Base-by-base conservation (phyloP, 2,888 invertebrate species). In the Xylophagus ater region DNA sequence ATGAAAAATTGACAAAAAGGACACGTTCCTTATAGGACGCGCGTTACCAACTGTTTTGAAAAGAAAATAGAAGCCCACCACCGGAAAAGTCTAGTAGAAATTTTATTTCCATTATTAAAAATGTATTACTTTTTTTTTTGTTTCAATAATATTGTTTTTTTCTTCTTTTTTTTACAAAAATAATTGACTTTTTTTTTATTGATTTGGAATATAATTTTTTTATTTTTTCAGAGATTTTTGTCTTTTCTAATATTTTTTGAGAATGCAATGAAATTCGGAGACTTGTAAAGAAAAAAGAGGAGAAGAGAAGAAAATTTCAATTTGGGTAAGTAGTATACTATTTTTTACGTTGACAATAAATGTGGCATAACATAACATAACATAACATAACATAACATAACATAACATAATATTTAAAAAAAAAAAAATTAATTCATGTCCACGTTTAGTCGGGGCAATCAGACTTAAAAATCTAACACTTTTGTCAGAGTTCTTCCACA, bases 141-240 rank as follows among this genome's bases (percentile, higher is more conserved):
- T n/a, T n/a, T n/a, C n/a, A n/a, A n/a, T n/a, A n/a, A n/a, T n/a
- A n/a, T n/a, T n/a, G n/a, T n/a, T n/a, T n/a, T n/a, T n/a, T n/a
- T n/a, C n/a, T n/a, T 33, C 23, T 32, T 32, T 18, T 17, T 9
- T 32, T 32, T 32, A 32, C 9, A 15, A n/a, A 14, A 19, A 32
- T 15, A 10, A 18, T n/a, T 33, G 33, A 12, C 14, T 12, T 21
- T 10, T 33, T 10, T 8, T 14, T 23, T 5, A 18, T 35, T 26
- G 28, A 20, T 35, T 35, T 26, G 19, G 26, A 35, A 26, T 19
- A 28, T 13, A 37, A 18, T 37, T 37, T 15, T 30, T 37, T 31
- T 37, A 29, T 37, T 15, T 30, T 37, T 31, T 37, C 37, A 37
- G 37, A 37, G 37, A 37, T 37, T 30, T 17, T 19, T 18, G 12